Base-by-base conservation (phyloP, 2,797 vertebrate genomes). In the Phrynocephalus vlangalii region DNA sequence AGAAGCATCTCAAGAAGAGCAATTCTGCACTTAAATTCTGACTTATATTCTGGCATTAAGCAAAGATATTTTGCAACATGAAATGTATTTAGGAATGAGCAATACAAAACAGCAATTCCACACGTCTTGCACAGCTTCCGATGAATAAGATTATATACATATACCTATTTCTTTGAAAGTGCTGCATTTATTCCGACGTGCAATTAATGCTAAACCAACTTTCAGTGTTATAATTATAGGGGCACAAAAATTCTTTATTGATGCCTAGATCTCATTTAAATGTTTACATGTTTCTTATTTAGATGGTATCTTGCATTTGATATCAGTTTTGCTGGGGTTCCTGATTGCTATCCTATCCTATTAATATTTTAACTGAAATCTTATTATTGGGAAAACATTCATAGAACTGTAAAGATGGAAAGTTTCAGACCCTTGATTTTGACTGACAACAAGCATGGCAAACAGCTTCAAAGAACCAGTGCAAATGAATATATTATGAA, bases 171-270 rank as follows among this genome's bases (percentile, higher is more conserved):
- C 83, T 91, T 91, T 86, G 85, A 93, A 96, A 94, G 92, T 94
- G 90, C 82, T 90, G 78, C 38, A 89, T 94, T 96, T 67, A 94
- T 94, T 96, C 94, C 91, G 91, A 79, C 85, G 87, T 76, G 81
- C 79, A 82, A 90, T 94, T 95, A 88, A 87, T 81, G 84, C 83
- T 91, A 95, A 92, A 82, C 79, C 77, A 93, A 95, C 86, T 96
- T 95, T 95, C 92, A 95, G 81, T 91, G 93, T 93, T 94, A 93
- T 94, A 96, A 96, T 95, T 96, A 95, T 84, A 92, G 83, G 70
- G 30, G 85, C 95, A 94, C 88, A 91, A 91, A 87, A 94, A 91
- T 93, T 94, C 81, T 87, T 92, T 84, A 79, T 28, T 90, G 89
- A 93, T 93, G 86, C 79, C 79, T 91, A 94, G 78, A 88, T 44